These are phyloP conservation scores for Limenitis camilla DNA, from an alignment of 2,888 invertebrate genomes.

Conservation along the genomic window DNA sequence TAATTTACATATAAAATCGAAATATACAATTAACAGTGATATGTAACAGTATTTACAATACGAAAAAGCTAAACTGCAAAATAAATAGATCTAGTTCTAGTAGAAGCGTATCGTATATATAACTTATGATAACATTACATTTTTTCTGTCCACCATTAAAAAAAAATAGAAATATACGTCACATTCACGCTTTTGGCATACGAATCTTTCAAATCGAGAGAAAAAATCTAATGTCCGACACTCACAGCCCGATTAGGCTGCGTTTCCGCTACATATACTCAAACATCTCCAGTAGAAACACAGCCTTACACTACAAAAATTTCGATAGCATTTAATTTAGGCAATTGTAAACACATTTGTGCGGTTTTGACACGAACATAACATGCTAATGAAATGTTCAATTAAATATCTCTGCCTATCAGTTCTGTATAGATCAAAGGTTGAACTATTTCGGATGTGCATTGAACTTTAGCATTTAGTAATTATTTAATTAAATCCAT, in stretches of 20 bases:
- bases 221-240: slow-evolving; percentile 6
- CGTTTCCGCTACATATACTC: neutral
- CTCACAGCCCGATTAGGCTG: slow-evolving; percentile 11
- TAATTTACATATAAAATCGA: slow-evolving; percentile 24
- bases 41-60: slow-evolving; percentile 58
- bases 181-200: neutral
- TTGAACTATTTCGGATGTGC: too few species aligned
- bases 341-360: slow-evolving; percentile 1
- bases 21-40: slow-evolving; percentile 50
- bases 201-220: neutral
- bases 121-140: slow-evolving; percentile 12
- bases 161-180: neutral
- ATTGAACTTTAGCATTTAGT: too few species aligned
- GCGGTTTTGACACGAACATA: slow-evolving; percentile 2
- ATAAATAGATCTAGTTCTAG: slow-evolving; percentile 38
- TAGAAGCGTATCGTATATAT: slow-evolving; percentile 29
- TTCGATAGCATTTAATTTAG: too few species aligned
- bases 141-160: neutral
- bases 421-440: too few species aligned
- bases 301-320: too few species aligned
- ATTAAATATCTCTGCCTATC: too few species aligned
- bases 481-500: too few species aligned
- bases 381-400: too few species aligned
- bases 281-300: too few species aligned
- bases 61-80: slow-evolving; percentile 33